Evolutionary conservation across 2,888 invertebrate species (phyloP).

Genomic region (Prosopocoilus inquinatus): DNA sequence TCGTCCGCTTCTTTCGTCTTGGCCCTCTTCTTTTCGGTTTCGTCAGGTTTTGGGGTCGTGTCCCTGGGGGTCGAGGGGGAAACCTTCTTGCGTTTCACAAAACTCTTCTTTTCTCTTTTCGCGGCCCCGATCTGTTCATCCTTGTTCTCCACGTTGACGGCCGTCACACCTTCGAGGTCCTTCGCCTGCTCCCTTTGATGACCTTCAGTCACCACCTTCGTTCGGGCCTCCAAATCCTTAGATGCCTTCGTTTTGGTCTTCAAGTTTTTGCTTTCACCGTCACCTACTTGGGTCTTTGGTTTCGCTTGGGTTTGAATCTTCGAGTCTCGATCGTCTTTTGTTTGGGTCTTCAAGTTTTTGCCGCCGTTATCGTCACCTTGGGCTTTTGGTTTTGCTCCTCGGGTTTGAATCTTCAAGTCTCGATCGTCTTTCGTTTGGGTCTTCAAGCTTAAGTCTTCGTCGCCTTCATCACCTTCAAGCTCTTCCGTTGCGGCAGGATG

Average conservation of each 20-base stretch:
- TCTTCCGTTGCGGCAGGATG: background rate
- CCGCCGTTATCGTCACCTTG: constrained; percentile 15
- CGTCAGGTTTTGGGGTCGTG: background rate
- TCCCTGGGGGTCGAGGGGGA: too few species aligned
- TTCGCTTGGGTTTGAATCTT: constrained; percentile 8
- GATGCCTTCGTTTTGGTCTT: background rate
- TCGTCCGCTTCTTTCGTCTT: constrained; percentile 9
- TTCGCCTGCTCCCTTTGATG: constrained; percentile 15
- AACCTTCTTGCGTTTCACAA: constrained; percentile 15
- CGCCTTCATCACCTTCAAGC: background rate
- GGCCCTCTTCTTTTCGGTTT: constrained; percentile 22
- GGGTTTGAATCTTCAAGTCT: constrained; percentile 17
- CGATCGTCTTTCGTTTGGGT: constrained; percentile 1
- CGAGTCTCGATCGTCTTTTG: background rate
- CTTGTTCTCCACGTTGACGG: constrained; percentile 14
- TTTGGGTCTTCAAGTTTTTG: constrained; percentile 3
- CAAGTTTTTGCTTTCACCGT: background rate
- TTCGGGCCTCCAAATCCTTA: background rate
- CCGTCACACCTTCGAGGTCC: constrained; percentile 11
- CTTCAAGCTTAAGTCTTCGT: constrained; percentile 11
- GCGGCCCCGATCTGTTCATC: background rate
- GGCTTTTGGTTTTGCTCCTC: constrained; percentile 16
- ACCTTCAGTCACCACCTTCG: constrained; percentile 17
- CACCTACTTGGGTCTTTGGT: background rate
- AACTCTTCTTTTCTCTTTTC: constrained; percentile 6